Percentiles rank a stretch among this genome's conserved stretches.
These are phyloP conservation scores for Monomorium pharaonis DNA, from an alignment of 1,140 invertebrate genomes.

Conservation along the genomic window DNA sequence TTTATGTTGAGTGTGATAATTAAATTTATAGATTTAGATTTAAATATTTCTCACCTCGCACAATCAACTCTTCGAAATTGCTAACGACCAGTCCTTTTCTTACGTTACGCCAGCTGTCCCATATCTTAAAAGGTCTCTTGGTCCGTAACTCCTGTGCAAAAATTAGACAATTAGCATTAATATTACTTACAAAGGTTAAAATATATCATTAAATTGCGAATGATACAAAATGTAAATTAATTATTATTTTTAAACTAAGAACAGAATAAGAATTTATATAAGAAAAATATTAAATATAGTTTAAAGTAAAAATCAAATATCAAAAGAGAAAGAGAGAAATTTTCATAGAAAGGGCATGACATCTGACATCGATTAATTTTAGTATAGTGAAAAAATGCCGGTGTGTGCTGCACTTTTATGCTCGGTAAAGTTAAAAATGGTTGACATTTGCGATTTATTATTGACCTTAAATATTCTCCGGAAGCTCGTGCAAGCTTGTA, in stretches of 20 bases:
- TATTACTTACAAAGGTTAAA: not conserved
- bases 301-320: not conserved
- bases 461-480: slow-evolving; percentile 53
- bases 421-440: slow-evolving; percentile 52
- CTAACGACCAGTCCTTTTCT: slow-evolving; percentile 97
- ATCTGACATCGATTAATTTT: slow-evolving; percentile 52
- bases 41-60: slow-evolving; percentile 88
- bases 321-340: not conserved
- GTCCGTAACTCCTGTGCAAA: slow-evolving; percentile 93
- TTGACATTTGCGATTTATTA: slow-evolving; percentile 54
- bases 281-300: not conserved
- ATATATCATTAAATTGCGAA: not conserved
- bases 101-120: slow-evolving; percentile 97
- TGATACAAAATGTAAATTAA: not conserved
- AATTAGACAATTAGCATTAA: slow-evolving; percentile 39
- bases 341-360: slow-evolving; percentile 2
- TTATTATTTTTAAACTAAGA: not conserved
- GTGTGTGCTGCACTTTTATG: slow-evolving; percentile 15
- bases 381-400: slow-evolving; percentile 35
- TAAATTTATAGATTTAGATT: not conserved
- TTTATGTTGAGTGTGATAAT: not conserved
- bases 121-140: slow-evolving; percentile 99
- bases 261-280: not conserved
- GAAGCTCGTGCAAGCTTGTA: slow-evolving; percentile 40
- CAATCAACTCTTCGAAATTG: slow-evolving; percentile 95